A percentile compares a stretch with the other conserved stretches of the same genome.
phyloP scores from a whole-genome alignment of 2,797 vertebrate genomes.

The Acanthurus tractus region DNA sequence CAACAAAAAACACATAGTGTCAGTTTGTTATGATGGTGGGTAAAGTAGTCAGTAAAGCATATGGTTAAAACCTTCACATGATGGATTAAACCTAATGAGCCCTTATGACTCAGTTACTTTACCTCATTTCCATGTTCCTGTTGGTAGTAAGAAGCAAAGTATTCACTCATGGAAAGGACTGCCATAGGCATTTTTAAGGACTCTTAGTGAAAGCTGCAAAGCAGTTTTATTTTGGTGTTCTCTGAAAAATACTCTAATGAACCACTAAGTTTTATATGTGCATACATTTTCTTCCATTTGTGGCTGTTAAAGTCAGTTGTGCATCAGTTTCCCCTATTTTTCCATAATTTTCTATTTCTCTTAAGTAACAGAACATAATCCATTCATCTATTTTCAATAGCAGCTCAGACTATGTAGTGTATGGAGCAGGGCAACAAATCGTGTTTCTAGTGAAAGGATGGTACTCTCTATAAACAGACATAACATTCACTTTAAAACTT shows the following conservation, averaged over 20 bases:
- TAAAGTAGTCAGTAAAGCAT: not conserved
- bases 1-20: slow-evolving; percentile 2
- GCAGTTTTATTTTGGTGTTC: not conserved
- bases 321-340: no score
- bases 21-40: not conserved
- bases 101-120: not conserved
- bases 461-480: no score
- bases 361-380: no score
- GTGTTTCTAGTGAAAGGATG: no score
- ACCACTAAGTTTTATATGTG: no score
- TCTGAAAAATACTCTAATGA: not conserved
- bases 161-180: slow-evolving; percentile 16
- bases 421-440: no score
- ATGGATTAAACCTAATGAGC: slow-evolving; percentile 22
- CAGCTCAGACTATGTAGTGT: no score
- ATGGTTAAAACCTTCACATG: slow-evolving; percentile 20
- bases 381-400: no score
- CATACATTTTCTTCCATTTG: no score
- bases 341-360: no score
- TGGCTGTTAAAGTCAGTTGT: no score
- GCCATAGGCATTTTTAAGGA: not conserved
- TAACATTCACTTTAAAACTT: no score
- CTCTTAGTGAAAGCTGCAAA: not conserved
- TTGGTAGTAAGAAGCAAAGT: slow-evolving; percentile 8
- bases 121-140: slow-evolving; percentile 6